Evolutionary conservation across 37 sponge, comb jelly and placozoan genomes (phyloP).

Genomic region (Halisarca cf. caerulea): DNA sequence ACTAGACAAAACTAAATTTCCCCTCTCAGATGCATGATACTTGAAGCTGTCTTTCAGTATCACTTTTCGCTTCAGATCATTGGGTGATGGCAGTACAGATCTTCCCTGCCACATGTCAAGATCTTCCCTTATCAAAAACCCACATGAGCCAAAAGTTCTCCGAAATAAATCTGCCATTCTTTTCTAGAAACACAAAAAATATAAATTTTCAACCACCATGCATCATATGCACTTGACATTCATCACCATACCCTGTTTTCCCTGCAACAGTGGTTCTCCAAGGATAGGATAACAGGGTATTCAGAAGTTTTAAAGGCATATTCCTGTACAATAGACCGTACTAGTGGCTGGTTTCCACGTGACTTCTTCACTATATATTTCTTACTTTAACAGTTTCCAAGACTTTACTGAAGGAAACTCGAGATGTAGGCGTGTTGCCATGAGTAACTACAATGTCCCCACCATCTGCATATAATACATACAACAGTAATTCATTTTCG

Average conservation of each 20-base stretch:
- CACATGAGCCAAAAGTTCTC: conserved; percentile 27
- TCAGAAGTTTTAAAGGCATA: conserved; percentile 69
- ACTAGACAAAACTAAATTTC: neutral
- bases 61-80: conserved; percentile 70
- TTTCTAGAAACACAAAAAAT: neutral
- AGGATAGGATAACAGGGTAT: conserved; percentile 78
- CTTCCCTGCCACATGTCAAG: conserved; percentile 50
- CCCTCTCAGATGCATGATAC: neutral
- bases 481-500: no score
- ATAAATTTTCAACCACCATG: no score
- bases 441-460: neutral
- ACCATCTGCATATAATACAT: neutral
- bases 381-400: conserved; percentile 6
- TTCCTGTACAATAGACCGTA: conserved; percentile 35
- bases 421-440: neutral
- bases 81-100: conserved; percentile 67
- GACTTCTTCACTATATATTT: neutral
- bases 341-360: neutral
- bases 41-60: conserved; percentile 65
- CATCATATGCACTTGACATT: neutral
- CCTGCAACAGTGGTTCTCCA: conserved; percentile 81
- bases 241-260: neutral
- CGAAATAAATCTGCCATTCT: conserved; percentile 16
- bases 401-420: neutral
- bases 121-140: conserved; percentile 44